A percentile compares a stretch with the other conserved stretches of the same genome.
phyloP scores from a whole-genome alignment of 1,140 invertebrate genomes.

The Lepidostoma basale region DNA sequence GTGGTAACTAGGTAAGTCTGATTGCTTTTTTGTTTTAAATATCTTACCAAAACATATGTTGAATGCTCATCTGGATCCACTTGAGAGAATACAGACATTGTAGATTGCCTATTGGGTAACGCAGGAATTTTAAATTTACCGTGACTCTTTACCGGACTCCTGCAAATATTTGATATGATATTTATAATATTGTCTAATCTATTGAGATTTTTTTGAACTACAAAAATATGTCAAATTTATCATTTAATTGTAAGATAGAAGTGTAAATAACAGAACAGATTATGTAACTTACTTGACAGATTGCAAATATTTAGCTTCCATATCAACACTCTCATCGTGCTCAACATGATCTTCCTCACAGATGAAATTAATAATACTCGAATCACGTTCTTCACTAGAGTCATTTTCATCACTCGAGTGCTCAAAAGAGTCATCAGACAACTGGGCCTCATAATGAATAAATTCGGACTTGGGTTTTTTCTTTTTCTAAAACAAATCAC shows the following conservation, averaged over 20 bases:
- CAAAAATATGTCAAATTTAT: too few species aligned
- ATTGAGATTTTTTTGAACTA: background rate
- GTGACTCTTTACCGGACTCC: constrained; percentile 54
- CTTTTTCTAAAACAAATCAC: constrained; percentile 50
- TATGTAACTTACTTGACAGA: constrained; percentile 63
- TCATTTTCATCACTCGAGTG: constrained; percentile 54
- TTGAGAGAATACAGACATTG: constrained; percentile 53
- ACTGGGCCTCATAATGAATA: constrained; percentile 64
- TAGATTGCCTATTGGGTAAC: constrained; percentile 49
- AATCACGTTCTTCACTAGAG: constrained; percentile 41
- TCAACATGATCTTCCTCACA: constrained; percentile 57
- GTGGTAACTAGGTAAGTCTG: too few species aligned
- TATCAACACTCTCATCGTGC: constrained; percentile 54
- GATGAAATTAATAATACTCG: constrained; percentile 55
- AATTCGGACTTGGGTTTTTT: constrained; percentile 54
- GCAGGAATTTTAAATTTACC: constrained; percentile 56
- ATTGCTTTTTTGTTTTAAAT: background rate
- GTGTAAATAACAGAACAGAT: too few species aligned
- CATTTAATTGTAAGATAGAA: too few species aligned
- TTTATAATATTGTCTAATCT: background rate
- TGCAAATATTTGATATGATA: constrained; percentile 42
- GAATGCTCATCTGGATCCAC: constrained; percentile 51
- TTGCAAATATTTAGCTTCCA: constrained; percentile 65
- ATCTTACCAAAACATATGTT: constrained; percentile 55
- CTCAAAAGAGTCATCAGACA: constrained; percentile 53